These are phyloP conservation scores for Microcebus lehilahytsara DNA, from an alignment of 2,113 vertebrate genomes.

Conservation along the genomic window DNA sequence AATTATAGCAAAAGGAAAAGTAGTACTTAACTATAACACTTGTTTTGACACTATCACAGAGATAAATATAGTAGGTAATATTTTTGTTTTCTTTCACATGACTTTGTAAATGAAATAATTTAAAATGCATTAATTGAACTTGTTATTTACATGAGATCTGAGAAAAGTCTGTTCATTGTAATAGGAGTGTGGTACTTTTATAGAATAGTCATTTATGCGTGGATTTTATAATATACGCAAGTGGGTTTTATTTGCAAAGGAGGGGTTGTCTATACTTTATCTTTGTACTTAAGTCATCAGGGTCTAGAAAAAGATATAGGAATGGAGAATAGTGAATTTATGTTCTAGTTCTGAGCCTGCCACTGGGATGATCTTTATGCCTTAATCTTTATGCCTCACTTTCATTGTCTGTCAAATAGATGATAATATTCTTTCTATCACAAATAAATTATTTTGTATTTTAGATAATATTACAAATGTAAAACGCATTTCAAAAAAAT, in stretches of 20 bases:
- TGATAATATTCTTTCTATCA: not conserved
- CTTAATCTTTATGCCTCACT: not conserved
- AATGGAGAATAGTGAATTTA: not conserved
- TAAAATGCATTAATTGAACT: not conserved
- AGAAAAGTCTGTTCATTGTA: not conserved
- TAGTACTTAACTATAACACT: not conserved
- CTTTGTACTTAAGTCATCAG: not conserved
- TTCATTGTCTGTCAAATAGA: not conserved
- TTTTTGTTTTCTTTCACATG: constrained; percentile 26
- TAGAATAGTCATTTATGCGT: not conserved
- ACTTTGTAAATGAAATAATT: constrained; percentile 51
- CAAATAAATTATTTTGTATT: not conserved
- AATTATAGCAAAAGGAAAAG: constrained; percentile 30
- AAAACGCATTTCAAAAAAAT: not conserved
- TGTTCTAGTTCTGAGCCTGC: not conserved
- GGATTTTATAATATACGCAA: not conserved
- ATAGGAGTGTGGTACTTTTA: not conserved
- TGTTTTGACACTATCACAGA: constrained; percentile 5
- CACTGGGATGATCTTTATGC: not conserved
- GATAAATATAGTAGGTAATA: not conserved
- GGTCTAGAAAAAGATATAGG: not conserved
- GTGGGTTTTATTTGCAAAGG: not conserved
- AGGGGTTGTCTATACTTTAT: not conserved
- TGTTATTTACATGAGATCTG: constrained; percentile 33
- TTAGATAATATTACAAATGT: not conserved